phyloP scores from a whole-genome alignment of 2,888 invertebrate species.

The Ligdia adustata region DNA sequence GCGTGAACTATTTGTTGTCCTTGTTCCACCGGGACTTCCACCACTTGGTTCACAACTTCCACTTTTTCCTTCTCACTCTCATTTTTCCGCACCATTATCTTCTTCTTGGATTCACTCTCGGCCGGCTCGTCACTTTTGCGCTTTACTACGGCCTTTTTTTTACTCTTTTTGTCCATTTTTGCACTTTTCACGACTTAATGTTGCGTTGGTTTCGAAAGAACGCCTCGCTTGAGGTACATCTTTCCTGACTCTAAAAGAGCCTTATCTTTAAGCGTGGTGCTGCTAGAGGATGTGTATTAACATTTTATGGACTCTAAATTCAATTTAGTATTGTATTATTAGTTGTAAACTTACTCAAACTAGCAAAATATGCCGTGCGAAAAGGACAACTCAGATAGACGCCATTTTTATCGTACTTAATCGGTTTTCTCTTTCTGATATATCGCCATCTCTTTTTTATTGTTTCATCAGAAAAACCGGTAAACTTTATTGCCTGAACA shows the following conservation, averaged over 20 bases:
- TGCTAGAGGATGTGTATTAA: slow-evolving; percentile 3
- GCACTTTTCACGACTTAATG: slow-evolving; percentile 41
- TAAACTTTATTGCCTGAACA: slow-evolving; percentile 9
- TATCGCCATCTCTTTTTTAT: slow-evolving; percentile 3
- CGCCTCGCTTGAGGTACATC: slow-evolving; percentile 65
- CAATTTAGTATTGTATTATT: slow-evolving; percentile 43
- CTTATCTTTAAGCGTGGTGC: neutral
- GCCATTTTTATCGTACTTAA: slow-evolving; percentile 64
- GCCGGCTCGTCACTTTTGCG: slow-evolving; percentile 73
- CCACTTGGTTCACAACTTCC: slow-evolving; percentile 72
- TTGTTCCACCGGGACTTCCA: slow-evolving; percentile 76
- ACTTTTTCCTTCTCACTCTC: slow-evolving; percentile 71
- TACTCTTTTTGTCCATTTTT: slow-evolving; percentile 82
- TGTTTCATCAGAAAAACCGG: neutral
- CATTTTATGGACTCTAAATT: slow-evolving; percentile 38
- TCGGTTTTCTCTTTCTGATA: slow-evolving; percentile 34
- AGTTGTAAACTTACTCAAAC: slow-evolving; percentile 45
- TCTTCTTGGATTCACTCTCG: slow-evolving; percentile 70
- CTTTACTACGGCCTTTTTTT: slow-evolving; percentile 79
- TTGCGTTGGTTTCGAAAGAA: slow-evolving; percentile 31
- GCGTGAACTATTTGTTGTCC: slow-evolving; percentile 77
- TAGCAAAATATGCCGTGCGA: slow-evolving; percentile 57
- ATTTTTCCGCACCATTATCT: slow-evolving; percentile 69
- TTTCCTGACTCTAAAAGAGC: slow-evolving; percentile 29
- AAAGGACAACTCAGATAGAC: slow-evolving; percentile 78